Base-by-base conservation (phyloP, 2,888 invertebrate species). In the Phymatocera aterrima region DNA sequence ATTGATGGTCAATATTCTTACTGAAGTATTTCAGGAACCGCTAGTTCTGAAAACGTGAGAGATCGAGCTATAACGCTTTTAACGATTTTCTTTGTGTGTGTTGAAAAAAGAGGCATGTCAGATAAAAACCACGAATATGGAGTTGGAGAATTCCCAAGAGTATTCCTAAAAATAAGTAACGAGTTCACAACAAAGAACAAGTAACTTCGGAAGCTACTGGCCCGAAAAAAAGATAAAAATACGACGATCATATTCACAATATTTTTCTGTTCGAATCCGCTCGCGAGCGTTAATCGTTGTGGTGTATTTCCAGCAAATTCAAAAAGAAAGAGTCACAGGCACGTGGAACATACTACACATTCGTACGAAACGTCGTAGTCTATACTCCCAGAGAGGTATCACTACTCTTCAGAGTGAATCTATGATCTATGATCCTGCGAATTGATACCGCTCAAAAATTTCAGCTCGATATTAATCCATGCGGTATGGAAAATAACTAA, bases 121-220 rank as follows among this genome's bases (percentile, higher is more conserved):
- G 18, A 64, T 18, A 3, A 34, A 46, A 6, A 43, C n/a, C 8
- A 10, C 46, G 15, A 68, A 68, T 46, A 43, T 68, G 2, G 8
- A 24, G 12, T 24, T 43, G 46, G 43, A 43, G 2, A 43, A 68
- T 46, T 68, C 46, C 68, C 46, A 24, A 68, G 46, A 24, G 12
- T 18, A 21, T 24, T 68, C 46, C 46, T 46, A 68, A 46, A 43
- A 68, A 64, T 64, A 64, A 64, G 34, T 6, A 37, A n/a, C 24
- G 10, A 64, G 0, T 46, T 15, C 10, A 18, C 24, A 46, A 68
- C 46, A 68, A 68, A 68, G 46, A 68, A 6, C 68, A 5, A 43
- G 24, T 46, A 5, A 68, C 28, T 46, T 24, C 6, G 10, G 15
- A 43, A n/a, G 15, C 3, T 43, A 68, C 68, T 46, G 43, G 43